A percentile compares a stretch with the other conserved stretches of the same genome.
Conservation (phyloP, 2,797 vertebrate species). For the Urocyon cinereoargenteus region DNA sequence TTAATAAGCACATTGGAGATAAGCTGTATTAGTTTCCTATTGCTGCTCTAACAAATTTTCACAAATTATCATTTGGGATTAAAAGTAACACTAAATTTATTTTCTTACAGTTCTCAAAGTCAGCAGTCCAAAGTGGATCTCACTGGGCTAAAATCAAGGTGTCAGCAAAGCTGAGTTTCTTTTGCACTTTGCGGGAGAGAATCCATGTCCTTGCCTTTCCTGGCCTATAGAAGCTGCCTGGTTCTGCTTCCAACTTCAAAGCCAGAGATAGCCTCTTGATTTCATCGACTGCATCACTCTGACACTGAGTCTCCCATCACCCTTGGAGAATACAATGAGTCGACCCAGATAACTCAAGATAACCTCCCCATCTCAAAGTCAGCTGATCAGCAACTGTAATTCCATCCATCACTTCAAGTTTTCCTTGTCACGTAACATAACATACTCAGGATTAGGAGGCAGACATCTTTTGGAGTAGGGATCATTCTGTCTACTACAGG, state of each 20-base stretch:
- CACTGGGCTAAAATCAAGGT: not conserved
- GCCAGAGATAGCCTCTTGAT: not conserved
- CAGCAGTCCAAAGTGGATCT: not conserved
- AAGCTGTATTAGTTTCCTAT: not conserved
- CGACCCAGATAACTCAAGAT: not conserved
- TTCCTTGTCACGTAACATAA: not conserved
- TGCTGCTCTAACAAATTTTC: not conserved
- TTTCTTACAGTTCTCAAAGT: not conserved
- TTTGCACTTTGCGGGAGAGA: not conserved
- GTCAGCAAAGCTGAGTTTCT: not conserved
- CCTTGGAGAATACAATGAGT: not conserved
- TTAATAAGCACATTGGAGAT: not conserved
- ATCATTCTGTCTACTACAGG: not conserved
- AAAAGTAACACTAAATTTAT: not conserved
- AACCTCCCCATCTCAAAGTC: not conserved
- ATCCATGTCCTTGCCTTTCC: not conserved
- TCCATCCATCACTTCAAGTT: not conserved
- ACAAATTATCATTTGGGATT: not conserved
- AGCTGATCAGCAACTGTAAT: not conserved
- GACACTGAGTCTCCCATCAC: not conserved
- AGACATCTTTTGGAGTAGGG: not conserved
- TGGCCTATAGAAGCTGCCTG: not conserved
- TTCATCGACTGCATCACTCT: not conserved
- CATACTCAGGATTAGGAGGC: not conserved
- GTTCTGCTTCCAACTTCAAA: not conserved